Evolutionary conservation across 2,113 vertebrate genomes (phyloP).

Genomic region (Elachura formosa): DNA sequence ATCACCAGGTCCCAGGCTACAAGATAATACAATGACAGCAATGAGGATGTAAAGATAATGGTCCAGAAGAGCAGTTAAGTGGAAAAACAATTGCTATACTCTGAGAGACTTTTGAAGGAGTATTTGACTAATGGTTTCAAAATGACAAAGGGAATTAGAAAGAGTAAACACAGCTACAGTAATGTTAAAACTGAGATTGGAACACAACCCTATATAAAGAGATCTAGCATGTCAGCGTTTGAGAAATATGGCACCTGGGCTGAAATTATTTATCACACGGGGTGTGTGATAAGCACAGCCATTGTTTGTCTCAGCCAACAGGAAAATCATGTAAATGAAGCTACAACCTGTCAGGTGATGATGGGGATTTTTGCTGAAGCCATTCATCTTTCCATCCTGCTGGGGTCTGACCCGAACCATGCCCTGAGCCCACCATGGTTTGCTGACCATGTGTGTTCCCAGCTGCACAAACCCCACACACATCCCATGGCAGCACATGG

Average conservation of each 20-base stretch:
- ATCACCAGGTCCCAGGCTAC: conserved; percentile 12
- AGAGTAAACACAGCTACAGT: neutral
- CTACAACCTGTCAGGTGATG: neutral
- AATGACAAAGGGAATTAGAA: conserved; percentile 38
- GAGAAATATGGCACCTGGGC: neutral
- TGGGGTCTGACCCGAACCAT: neutral
- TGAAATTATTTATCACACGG: neutral
- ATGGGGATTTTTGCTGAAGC: neutral
- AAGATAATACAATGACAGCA: neutral
- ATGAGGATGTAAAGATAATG: conserved; percentile 4
- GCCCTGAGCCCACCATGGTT: neutral
- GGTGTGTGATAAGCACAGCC: neutral
- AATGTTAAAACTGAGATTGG: neutral
- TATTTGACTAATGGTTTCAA: neutral
- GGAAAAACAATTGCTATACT: conserved; percentile 18
- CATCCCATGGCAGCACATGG: neutral
- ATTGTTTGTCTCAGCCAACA: neutral
- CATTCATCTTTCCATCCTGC: neutral
- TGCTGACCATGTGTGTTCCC: neutral
- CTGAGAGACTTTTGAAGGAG: neutral
- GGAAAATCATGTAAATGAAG: conserved; percentile 1
- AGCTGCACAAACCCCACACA: neutral
- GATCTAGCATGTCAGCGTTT: neutral
- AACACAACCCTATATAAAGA: neutral
- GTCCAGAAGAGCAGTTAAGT: conserved; percentile 11